Conservation (phyloP, 2,888 invertebrate species). For the Diaperis boleti region DNA sequence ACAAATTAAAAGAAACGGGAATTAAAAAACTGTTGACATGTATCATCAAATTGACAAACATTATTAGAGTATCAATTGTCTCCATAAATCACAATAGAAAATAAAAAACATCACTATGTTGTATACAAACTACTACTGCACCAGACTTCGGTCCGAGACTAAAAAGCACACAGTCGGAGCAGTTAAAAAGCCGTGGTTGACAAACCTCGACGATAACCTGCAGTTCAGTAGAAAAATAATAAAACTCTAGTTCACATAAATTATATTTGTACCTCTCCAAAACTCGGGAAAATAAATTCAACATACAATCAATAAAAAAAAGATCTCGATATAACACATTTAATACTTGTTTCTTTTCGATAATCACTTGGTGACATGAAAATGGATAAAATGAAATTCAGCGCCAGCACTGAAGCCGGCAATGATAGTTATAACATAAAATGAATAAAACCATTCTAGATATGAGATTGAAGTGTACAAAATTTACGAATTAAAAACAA, state of each 20-base stretch:
- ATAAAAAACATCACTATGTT: conserved; percentile 36
- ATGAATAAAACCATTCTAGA: conserved; percentile 36
- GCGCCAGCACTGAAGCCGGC: neutral
- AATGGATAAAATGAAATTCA: conserved; percentile 13
- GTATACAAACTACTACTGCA: conserved; percentile 32
- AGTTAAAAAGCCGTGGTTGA: conserved; percentile 22
- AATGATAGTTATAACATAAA: conserved; percentile 8
- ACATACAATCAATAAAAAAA: conserved; percentile 31
- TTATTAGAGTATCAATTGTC: conserved; percentile 32
- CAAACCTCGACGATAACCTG: conserved; percentile 11
- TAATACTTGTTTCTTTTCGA: conserved; percentile 31
- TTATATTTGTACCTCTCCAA: conserved; percentile 39
- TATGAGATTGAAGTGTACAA: conserved; percentile 31
- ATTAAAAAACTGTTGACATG: conserved; percentile 48
- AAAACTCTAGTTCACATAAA: conserved; percentile 32
- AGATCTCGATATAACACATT: conserved; percentile 34
- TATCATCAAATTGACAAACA: conserved; percentile 48
- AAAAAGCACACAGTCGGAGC: conserved; percentile 17
- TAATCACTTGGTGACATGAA: conserved; percentile 18
- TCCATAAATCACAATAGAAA: conserved; percentile 37
- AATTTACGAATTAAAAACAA: conserved; percentile 34
- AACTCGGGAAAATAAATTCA: conserved; percentile 24
- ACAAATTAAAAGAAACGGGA: conserved; percentile 35
- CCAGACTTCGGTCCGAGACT: conserved; percentile 23
- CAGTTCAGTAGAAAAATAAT: conserved; percentile 29